Evolutionary conservation across 2,888 invertebrate genomes (phyloP).

Genomic region (Sussaba pulchella): DNA sequence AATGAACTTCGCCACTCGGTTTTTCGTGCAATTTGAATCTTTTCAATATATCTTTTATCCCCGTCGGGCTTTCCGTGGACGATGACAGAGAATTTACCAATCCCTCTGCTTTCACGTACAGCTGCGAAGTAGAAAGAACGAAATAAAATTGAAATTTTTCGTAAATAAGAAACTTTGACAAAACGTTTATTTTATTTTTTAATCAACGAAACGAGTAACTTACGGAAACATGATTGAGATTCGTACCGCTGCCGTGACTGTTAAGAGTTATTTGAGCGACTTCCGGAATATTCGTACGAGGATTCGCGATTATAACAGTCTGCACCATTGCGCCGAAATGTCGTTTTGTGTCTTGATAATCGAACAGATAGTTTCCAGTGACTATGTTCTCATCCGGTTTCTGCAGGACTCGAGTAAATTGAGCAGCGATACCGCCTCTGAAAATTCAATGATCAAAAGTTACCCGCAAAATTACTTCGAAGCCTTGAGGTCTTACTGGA

Average conservation of each 20-base stretch:
- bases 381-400: conserved; percentile 87
- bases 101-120: conserved; percentile 87
- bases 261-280: conserved; percentile 86
- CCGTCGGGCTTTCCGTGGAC: conserved; percentile 85
- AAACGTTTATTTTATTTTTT: background rate
- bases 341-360: conserved; percentile 88
- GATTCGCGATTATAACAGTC: conserved; percentile 88
- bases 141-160: too few relatives aligned
- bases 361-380: conserved; percentile 90
- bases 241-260: conserved; percentile 86
- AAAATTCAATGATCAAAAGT: conserved; percentile 65
- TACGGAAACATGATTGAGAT: conserved; percentile 87
- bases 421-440: conserved; percentile 88
- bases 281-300: conserved; percentile 88
- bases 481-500: too few relatives aligned
- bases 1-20: conserved; percentile 86
- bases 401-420: conserved; percentile 88
- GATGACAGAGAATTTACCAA: conserved; percentile 84
- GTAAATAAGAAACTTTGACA: too few relatives aligned
- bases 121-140: conserved; percentile 80
- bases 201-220: conserved; percentile 74
- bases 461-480: too few relatives aligned
- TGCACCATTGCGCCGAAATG: conserved; percentile 87
- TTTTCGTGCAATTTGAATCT: conserved; percentile 84
- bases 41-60: conserved; percentile 85